A percentile compares a stretch with the other conserved stretches of the same genome.
Conservation (phyloP, 2,888 invertebrate species). For the Chaitophorus viminalis region DNA sequence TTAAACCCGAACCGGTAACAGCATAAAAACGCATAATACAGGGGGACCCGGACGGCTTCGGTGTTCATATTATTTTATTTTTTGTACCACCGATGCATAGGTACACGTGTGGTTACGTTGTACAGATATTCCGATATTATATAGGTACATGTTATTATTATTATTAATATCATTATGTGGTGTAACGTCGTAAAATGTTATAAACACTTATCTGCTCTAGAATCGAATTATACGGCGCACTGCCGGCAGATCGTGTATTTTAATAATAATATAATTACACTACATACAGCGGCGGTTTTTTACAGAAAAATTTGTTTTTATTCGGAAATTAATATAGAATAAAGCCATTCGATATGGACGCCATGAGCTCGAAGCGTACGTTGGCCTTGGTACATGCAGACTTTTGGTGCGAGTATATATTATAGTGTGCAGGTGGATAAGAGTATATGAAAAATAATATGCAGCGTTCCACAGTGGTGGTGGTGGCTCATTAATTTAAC, state of each 20-base stretch:
- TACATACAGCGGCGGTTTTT: neutral
- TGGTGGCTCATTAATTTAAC: constrained; percentile 9
- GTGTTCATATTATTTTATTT: neutral
- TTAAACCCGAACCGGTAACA: neutral
- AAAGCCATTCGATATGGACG: neutral
- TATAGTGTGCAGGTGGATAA: constrained; percentile 17
- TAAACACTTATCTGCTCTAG: neutral
- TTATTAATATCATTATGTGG: neutral
- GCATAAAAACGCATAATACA: neutral
- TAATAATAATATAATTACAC: neutral
- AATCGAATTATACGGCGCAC: neutral
- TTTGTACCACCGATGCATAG: too few relatives aligned
- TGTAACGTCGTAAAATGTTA: neutral
- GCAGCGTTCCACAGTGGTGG: neutral
- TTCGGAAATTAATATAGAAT: constrained; percentile 13
- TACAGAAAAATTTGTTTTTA: neutral
- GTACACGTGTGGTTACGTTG: too few relatives aligned
- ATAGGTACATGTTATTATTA: neutral
- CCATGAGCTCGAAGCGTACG: neutral
- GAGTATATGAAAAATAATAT: neutral
- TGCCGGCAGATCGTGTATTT: neutral
- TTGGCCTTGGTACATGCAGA: constrained; percentile 18
- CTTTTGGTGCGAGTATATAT: too few relatives aligned
- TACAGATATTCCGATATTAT: too few relatives aligned
- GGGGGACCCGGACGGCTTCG: neutral